Base-by-base conservation (phyloP, 2,888 invertebrate genomes). In the Callimorpha dominula region DNA sequence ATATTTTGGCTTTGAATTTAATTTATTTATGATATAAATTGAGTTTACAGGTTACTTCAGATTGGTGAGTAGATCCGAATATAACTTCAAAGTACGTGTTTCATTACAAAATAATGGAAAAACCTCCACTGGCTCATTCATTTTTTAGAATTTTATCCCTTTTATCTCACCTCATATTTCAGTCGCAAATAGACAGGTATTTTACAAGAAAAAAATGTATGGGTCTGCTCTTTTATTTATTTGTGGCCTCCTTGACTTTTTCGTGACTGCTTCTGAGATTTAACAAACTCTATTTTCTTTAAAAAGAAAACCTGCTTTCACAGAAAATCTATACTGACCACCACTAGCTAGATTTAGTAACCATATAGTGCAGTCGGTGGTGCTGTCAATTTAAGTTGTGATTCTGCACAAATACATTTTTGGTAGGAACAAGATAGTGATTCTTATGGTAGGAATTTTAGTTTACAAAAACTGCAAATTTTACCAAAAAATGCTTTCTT, bases 61-160 rank as follows among this genome's bases (percentile, higher is more conserved):
- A 9, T 50, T 60, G 67, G 65, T 31, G 15, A 12, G n/a, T 31
- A 60, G 60, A 71, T 54, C 66, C 43, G 52, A 65, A 46, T 54
- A 49, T 42, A 11, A 65, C 49, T 40, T 67, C 46, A 40, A 8
- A 63, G 54, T 67, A 42, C 52, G 40, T 42, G 40, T 66, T 42
- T 20, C 11, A 8, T 20, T 3, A 66, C 31, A 62, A 54, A 46
- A n/a, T 15, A 57, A 31, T 31, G 31, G 70, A 31, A 64, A 62
- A 71, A 63, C 57, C 12, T 73, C 31, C 50, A 50, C 73, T 42
- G 65, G 52, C 74, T 77, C 52, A 74, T 71, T 62, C 31, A 14
- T 68, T 70, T 64, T 68, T 69, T 40, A 20, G 64, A 76, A 76
- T 82, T 76, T 79, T 82, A 81, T 79, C 76, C 76, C 50, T 78